Percentiles rank a stretch among this genome's conserved stretches.
These are phyloP conservation scores for Sesamia nonagrioides DNA, from an alignment of 1,140 invertebrate species.

Conservation along the genomic window DNA sequence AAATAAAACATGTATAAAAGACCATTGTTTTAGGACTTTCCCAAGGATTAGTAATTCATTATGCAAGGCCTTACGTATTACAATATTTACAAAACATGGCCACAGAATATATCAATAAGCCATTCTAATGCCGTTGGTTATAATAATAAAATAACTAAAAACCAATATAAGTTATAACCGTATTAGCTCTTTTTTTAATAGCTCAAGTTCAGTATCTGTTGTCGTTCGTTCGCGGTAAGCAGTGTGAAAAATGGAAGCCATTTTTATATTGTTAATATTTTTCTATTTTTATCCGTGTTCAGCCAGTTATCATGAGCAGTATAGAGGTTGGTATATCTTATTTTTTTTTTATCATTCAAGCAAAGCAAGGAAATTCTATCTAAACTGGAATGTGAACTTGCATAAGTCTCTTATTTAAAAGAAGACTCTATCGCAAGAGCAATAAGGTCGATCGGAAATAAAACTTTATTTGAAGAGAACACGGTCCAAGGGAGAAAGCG, in stretches of 20 bases:
- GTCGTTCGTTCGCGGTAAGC: not conserved
- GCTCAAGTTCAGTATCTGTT: not conserved
- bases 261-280: constrained; percentile 37
- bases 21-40: not conserved
- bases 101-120: constrained; percentile 9
- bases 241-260: not conserved
- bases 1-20: not conserved
- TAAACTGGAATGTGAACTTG: too few species aligned
- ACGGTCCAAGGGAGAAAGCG: too few species aligned
- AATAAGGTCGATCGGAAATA: too few species aligned
- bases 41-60: not conserved
- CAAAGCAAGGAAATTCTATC: too few species aligned
- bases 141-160: constrained; percentile 18
- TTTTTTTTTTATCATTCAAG: not conserved
- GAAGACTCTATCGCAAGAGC: too few species aligned
- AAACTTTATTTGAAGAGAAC: too few species aligned
- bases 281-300: constrained; percentile 50
- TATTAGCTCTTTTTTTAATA: constrained; percentile 1
- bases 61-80: not conserved
- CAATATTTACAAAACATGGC: constrained; percentile 41
- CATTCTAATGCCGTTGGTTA: constrained; percentile 3
- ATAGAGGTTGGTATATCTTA: constrained; percentile 65
- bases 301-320: constrained; percentile 74
- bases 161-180: not conserved
- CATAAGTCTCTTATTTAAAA: too few species aligned